A percentile compares a stretch with the other conserved stretches of the same genome.
phyloP scores from a whole-genome alignment of 2,113 vertebrate species.

The Macrotus californicus region DNA sequence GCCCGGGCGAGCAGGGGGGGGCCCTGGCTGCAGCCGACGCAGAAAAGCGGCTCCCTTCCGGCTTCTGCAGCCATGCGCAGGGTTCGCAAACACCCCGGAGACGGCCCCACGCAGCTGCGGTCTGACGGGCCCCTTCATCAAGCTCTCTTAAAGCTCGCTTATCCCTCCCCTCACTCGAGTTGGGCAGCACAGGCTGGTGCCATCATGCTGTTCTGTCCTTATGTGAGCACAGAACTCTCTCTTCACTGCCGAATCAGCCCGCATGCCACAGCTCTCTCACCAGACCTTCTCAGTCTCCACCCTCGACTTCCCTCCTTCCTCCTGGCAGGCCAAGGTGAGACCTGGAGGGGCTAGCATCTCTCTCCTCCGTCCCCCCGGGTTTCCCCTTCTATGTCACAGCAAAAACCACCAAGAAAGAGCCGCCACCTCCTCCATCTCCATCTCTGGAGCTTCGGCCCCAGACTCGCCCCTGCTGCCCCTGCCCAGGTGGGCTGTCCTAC shows the following conservation, averaged over 20 bases:
- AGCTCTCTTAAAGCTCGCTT: background rate
- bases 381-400: background rate
- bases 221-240: background rate
- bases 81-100: background rate
- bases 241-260: background rate
- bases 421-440: background rate
- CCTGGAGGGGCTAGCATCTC: background rate
- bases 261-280: background rate
- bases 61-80: background rate
- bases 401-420: background rate
- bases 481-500: rapidly evolving
- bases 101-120: rapidly evolving
- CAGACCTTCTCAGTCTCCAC: background rate
- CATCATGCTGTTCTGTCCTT: background rate
- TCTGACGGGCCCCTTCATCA: background rate
- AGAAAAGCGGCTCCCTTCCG: background rate
- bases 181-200: background rate
- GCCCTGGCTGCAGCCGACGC: background rate
- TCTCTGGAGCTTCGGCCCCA: background rate
- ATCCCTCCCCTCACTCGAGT: background rate
- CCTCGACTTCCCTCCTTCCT: background rate
- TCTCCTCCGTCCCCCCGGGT: background rate
- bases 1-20: background rate
- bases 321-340: background rate
- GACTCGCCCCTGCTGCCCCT: background rate